A percentile compares a stretch with the other conserved stretches of the same genome.
Conservation (phyloP, 2,113 vertebrate genomes). For the Grammomys dolichurus region DNA sequence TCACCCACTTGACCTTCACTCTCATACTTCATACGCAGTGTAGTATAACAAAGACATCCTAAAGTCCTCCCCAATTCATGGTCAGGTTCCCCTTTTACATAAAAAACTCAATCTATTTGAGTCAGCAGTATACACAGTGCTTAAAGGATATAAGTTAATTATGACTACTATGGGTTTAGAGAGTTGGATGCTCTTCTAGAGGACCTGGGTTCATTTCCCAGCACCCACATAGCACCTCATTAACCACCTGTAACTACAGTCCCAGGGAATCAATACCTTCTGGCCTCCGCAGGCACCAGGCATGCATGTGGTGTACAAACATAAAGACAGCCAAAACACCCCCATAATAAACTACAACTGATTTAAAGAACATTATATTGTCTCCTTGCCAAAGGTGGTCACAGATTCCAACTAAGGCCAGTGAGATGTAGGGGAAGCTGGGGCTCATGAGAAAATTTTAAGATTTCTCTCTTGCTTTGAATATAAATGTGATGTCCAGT, state of each 20-base stretch:
- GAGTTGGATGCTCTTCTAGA: neutral
- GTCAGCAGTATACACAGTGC: neutral
- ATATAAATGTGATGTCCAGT: neutral
- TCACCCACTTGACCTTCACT: neutral
- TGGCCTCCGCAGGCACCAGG: neutral
- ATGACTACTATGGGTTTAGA: neutral
- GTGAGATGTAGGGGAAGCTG: neutral
- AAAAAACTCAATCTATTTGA: neutral
- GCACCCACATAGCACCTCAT: neutral
- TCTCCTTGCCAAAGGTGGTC: conserved; percentile 1
- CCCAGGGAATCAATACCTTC: neutral
- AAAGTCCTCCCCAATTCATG: neutral
- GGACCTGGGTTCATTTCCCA: neutral
- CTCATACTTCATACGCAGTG: neutral
- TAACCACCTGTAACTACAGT: neutral
- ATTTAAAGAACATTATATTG: neutral
- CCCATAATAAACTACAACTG: no score
- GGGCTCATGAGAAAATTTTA: neutral
- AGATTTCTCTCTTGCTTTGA: neutral
- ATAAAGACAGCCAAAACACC: neutral
- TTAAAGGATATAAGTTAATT: neutral
- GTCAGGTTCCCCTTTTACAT: neutral
- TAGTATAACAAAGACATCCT: neutral
- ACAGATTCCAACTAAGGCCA: neutral
- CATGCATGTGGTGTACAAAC: neutral